phyloP scores from a whole-genome alignment of 2,797 vertebrate species.

The Spheniscus humboldti region DNA sequence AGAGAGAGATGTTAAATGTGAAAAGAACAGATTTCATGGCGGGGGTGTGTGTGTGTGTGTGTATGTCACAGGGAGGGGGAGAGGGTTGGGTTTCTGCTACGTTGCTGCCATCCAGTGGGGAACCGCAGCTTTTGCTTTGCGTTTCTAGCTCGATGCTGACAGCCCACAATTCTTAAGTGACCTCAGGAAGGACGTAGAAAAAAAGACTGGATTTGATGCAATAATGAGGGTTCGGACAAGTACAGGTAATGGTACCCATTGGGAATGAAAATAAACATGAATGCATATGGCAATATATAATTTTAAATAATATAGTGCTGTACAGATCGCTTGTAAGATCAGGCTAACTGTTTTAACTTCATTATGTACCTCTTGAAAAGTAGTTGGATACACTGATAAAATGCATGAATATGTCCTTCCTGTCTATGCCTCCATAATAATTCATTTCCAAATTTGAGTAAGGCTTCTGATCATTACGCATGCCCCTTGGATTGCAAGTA shows the following conservation, averaged over 20 bases:
- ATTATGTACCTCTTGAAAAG: background rate
- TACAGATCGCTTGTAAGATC: background rate
- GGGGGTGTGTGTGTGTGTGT: no score
- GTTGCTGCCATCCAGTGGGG: constrained; percentile 68
- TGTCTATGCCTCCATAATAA: background rate
- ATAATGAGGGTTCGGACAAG: constrained; percentile 96
- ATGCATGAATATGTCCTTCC: background rate
- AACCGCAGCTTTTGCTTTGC: background rate
- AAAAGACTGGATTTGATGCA: constrained; percentile 89
- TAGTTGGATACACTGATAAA: background rate
- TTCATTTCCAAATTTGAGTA: background rate
- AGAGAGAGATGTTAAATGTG: background rate
- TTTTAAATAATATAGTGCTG: background rate
- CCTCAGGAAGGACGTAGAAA: constrained; percentile 86
- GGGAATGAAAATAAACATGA: background rate
- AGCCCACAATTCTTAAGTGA: constrained; percentile 88
- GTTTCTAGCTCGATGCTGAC: constrained; percentile 80
- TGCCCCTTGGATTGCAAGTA: background rate
- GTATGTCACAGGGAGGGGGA: no score
- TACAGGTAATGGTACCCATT: constrained; percentile 79
- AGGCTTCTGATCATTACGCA: background rate
- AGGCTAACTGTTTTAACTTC: background rate
- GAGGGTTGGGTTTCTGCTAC: background rate
- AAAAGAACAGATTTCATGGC: background rate
- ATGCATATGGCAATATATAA: no score